Conservation (phyloP, 2,797 vertebrate species). For the Aeoliscus strigatus region DNA sequence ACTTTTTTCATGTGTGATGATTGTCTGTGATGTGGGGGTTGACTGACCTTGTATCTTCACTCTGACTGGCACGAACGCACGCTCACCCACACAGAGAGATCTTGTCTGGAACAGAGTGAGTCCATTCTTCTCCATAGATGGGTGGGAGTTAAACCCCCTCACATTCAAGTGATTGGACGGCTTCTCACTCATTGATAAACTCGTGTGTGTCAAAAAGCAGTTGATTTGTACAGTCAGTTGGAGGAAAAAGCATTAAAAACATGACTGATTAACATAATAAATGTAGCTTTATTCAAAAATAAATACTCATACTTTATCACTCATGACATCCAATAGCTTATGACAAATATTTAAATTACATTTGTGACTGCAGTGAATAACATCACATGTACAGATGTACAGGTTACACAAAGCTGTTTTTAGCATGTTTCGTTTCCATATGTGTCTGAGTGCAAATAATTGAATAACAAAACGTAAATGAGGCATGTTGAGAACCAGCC, state of each 20-base stretch:
- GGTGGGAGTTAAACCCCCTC: conserved; percentile 46
- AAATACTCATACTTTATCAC: conserved; percentile 5
- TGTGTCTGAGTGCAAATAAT: no score
- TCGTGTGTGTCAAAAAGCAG: conserved; percentile 4
- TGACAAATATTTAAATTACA: no score
- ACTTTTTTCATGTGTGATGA: conserved; percentile 19
- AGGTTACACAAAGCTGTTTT: no score
- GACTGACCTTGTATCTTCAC: conserved; percentile 62
- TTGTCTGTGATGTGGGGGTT: conserved; percentile 25
- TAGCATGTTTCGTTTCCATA: no score
- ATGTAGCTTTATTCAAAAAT: conserved; percentile 30
- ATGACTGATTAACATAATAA: neutral
- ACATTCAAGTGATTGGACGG: conserved; percentile 28
- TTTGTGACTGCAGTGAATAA: no score
- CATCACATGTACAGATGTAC: no score
- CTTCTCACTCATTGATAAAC: conserved; percentile 34
- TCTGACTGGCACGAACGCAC: conserved; percentile 68
- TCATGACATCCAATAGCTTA: conserved; percentile 9
- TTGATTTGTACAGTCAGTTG: conserved; percentile 3
- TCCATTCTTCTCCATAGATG: conserved; percentile 54
- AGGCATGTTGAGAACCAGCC: no score
- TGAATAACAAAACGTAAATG: neutral
- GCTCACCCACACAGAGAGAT: conserved; percentile 56
- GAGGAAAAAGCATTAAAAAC: neutral
- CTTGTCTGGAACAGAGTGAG: conserved; percentile 67